These are phyloP conservation scores for Etia nguti DNA, from an alignment of 2,113 vertebrate genomes.

Conservation along the genomic window DNA sequence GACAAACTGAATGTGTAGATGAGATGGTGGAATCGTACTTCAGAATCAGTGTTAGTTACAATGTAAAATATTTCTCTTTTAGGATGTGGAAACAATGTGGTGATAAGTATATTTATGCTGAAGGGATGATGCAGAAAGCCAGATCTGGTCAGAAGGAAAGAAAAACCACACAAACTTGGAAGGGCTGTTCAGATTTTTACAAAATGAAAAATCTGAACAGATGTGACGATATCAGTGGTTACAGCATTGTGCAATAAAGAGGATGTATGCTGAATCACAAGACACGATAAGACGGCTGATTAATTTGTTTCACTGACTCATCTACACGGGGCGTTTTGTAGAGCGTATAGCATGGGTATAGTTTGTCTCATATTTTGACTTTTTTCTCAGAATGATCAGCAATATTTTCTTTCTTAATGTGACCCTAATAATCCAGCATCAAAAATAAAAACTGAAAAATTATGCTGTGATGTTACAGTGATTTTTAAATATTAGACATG, in stretches of 20 bases:
- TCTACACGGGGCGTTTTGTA: background rate
- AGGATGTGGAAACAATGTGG: background rate
- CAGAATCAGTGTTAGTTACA: background rate
- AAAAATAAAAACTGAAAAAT: background rate
- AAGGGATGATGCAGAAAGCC: background rate
- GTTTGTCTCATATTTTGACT: no score
- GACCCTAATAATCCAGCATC: background rate
- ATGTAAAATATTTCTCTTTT: background rate
- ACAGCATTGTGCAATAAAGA: background rate
- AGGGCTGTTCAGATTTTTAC: background rate
- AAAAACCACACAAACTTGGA: background rate
- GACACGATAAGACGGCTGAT: background rate
- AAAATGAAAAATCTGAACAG: background rate
- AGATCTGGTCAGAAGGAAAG: background rate
- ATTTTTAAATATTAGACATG: background rate
- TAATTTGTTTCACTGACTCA: background rate
- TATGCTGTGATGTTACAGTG: background rate
- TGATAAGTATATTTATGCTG: background rate
- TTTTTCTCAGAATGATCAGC: no score
- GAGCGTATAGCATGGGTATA: no score
- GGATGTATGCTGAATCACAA: background rate
- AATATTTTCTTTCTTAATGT: background rate
- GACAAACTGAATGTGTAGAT: background rate
- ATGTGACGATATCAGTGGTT: background rate
- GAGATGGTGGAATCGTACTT: background rate